Percentiles rank a stretch among this genome's conserved stretches.
phyloP scores from a whole-genome alignment of 2,888 invertebrate species.

The Tethea ocularis region DNA sequence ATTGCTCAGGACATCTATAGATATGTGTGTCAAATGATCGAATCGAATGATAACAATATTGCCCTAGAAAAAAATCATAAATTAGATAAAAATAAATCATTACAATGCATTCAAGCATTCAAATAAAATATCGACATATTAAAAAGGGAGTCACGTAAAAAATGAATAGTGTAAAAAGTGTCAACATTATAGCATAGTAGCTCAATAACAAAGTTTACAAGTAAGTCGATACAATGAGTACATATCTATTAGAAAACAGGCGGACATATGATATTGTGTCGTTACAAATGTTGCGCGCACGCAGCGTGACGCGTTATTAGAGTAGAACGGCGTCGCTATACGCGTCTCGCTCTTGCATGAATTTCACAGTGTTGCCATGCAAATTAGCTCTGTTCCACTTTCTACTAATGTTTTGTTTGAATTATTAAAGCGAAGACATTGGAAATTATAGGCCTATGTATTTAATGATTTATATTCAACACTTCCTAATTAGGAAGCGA shows the following conservation, averaged over 20 bases:
- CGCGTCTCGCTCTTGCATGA: slow-evolving; percentile 37
- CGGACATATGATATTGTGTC: slow-evolving; percentile 41
- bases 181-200: not conserved
- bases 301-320: slow-evolving; percentile 66
- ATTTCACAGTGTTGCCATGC: slow-evolving; percentile 54
- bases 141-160: not conserved
- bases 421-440: slow-evolving; percentile 35
- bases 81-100: no score
- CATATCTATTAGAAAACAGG: slow-evolving; percentile 30
- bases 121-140: not conserved
- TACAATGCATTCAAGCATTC: no score
- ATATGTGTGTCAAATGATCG: no score
- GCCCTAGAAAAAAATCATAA: no score
- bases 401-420: slow-evolving; percentile 42
- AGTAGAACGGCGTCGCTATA: slow-evolving; percentile 48
- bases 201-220: not conserved
- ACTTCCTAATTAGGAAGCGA: slow-evolving; percentile 23
- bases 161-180: not conserved
- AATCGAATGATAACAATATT: no score
- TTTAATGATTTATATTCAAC: slow-evolving; percentile 16
- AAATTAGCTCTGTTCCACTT: slow-evolving; percentile 55
- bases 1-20: no score
- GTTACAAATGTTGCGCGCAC: slow-evolving; percentile 42
- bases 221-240: not conserved
- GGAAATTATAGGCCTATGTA: slow-evolving; percentile 28